Conservation (phyloP, 2,888 invertebrate genomes). For the Drosophila subquinaria region DNA sequence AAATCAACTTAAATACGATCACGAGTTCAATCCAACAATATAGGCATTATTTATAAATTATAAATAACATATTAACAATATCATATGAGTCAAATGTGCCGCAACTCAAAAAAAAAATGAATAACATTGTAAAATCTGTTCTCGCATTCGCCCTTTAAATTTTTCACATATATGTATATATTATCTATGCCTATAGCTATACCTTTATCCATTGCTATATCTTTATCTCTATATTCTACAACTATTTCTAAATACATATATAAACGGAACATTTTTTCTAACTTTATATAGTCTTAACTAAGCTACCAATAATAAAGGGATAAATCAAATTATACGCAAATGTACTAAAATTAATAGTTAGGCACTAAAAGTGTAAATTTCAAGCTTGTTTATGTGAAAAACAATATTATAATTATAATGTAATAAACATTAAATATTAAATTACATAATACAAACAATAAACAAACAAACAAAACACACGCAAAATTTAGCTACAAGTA, state of each 20-base stretch:
- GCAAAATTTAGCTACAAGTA: conserved; percentile 68
- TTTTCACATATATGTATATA: conserved; percentile 39
- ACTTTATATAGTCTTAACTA: conserved; percentile 49
- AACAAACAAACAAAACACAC: conserved; percentile 16
- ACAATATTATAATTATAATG: conserved; percentile 31
- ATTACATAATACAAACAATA: conserved; percentile 32
- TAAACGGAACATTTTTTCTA: conserved; percentile 39
- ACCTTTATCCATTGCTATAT: conserved; percentile 18
- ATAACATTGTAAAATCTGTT: conserved; percentile 15
- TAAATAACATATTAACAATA: conserved; percentile 20
- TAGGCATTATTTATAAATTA: conserved; percentile 38
- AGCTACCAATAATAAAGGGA: conserved; percentile 40
- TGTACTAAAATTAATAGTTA: conserved; percentile 71
- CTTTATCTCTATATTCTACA: conserved; percentile 24
- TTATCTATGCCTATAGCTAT: conserved; percentile 21
- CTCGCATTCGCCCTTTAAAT: conserved; percentile 31
- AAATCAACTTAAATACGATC: conserved; percentile 26
- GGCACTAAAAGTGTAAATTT: conserved; percentile 71
- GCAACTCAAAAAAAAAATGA: conserved; percentile 14
- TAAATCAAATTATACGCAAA: conserved; percentile 66
- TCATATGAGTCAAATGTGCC: conserved; percentile 33
- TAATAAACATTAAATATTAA: conserved; percentile 39
- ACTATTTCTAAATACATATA: conserved; percentile 23
- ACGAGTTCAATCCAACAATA: conserved; percentile 21
- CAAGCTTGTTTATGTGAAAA: conserved; percentile 46